Base-by-base conservation (phyloP, 1,140 invertebrate species). In the Apis florea region DNA sequence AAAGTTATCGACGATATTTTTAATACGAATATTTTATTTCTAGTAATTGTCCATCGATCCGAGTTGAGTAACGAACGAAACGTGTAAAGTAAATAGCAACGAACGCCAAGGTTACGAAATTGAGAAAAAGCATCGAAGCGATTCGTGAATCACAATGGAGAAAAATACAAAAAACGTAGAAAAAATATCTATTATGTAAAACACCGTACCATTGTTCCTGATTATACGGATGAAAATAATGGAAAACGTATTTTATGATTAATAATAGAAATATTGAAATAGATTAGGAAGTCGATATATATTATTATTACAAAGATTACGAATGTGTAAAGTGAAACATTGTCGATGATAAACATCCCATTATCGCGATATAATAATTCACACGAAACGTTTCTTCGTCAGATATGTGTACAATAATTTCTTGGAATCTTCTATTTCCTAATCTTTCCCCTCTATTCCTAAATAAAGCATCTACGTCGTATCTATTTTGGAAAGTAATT, bases 191-290 rank as follows among this genome's bases (percentile, higher is more conserved):
- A 40, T 0, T 40, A 66, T 68, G 3, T 64, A 76, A 49, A 64
- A 71, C 58, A 85, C 84, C 84, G 85, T 86, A 40, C 85, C 74
- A 86, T 82, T 75, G 68, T 61, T 58, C 1, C 24, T 49, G 24
- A 31, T 78, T 47, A 40, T 85, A 86, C 84, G 79, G 84, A 63
- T 75, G 13, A 58, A 63, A 21, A 67, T 12, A 15, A 13, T 31
- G 24, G 15, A 26, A 47, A 12, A 19, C 21, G 9, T 24, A 40
- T 15, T 26, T 24, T 40, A 31, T 2, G 1, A 66, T 19, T 12
- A 74, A 73, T 9, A 56, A 66, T 12, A 21, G 17, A 75, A 75
- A 63, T 11, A 24, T 63, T 49, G 4, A 13, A 24, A 19, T 10
- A 68, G 49, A 31, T n/a, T 17, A 54, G n/a, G 15, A 67, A 63